These are phyloP conservation scores for Pentalonia nigronervosa DNA, from an alignment of 1,140 invertebrate species.

Conservation along the genomic window DNA sequence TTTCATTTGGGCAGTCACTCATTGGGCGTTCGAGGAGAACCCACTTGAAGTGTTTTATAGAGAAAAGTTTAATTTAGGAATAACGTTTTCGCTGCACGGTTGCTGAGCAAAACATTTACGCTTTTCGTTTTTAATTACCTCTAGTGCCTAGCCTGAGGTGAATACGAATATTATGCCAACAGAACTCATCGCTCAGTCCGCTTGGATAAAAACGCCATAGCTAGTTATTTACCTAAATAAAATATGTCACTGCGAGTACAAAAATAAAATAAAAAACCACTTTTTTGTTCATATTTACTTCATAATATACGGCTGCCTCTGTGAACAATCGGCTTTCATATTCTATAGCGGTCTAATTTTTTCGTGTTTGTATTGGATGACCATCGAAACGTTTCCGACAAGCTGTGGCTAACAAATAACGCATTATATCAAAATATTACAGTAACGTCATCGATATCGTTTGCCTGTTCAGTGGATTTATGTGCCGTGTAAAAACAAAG, in stretches of 20 bases:
- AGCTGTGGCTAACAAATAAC: not conserved
- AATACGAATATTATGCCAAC: not conserved
- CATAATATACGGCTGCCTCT: not conserved
- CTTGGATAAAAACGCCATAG: not conserved
- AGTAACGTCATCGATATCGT: not conserved
- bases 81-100: not conserved
- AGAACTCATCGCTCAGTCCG: not conserved
- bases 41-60: not conserved
- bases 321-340: not conserved
- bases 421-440: not conserved
- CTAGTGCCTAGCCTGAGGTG: not conserved
- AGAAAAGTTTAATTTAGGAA: not conserved
- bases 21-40: not conserved
- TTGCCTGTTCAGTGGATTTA: not conserved
- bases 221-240: not conserved
- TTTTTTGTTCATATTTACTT: not conserved
- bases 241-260: not conserved
- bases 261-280: not conserved
- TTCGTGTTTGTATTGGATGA: not conserved
- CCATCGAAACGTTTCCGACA: not conserved
- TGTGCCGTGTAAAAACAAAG: not conserved
- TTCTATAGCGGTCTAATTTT: not conserved
- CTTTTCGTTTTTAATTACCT: not conserved
- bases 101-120: constrained; percentile 11
- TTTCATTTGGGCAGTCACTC: not conserved